Evolutionary conservation across 2,888 invertebrate genomes (phyloP).

Genomic region (Tolmerus cingulatus): DNA sequence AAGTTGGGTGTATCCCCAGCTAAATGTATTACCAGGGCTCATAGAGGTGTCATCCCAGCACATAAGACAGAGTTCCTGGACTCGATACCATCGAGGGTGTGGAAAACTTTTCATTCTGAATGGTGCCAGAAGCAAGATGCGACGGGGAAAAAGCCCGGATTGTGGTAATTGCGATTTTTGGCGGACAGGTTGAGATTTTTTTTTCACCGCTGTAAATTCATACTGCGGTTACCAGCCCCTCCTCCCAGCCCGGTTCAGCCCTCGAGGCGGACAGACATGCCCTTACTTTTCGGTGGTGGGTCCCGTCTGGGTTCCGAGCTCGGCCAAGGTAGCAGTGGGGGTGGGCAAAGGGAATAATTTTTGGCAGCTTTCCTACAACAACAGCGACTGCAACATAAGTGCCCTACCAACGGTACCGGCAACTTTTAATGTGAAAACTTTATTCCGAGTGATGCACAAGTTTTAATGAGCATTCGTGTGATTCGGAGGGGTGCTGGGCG

Average conservation of each 20-base stretch:
- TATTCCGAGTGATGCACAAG: constrained; percentile 39
- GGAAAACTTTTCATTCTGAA: not conserved
- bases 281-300: not conserved
- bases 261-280: not conserved
- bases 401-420: constrained; percentile 4
- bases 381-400: constrained; percentile 37
- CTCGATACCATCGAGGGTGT: not conserved
- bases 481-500: not conserved
- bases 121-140: not conserved
- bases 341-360: not conserved
- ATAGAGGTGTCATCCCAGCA: not conserved
- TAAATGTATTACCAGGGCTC: not conserved
- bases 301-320: not conserved
- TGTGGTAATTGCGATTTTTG: constrained; percentile 24
- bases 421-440: constrained; percentile 41
- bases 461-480: constrained; percentile 40
- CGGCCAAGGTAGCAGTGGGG: not conserved
- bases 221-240: not conserved
- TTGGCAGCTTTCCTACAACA: constrained; percentile 17
- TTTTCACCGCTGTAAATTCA: not conserved
- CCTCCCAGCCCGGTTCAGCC: not conserved
- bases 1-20: not conserved
- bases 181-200: not conserved
- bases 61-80: not conserved
- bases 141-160: not conserved